Base-by-base conservation (phyloP, 2,888 invertebrate genomes). In the Hipparchia sbordonii region DNA sequence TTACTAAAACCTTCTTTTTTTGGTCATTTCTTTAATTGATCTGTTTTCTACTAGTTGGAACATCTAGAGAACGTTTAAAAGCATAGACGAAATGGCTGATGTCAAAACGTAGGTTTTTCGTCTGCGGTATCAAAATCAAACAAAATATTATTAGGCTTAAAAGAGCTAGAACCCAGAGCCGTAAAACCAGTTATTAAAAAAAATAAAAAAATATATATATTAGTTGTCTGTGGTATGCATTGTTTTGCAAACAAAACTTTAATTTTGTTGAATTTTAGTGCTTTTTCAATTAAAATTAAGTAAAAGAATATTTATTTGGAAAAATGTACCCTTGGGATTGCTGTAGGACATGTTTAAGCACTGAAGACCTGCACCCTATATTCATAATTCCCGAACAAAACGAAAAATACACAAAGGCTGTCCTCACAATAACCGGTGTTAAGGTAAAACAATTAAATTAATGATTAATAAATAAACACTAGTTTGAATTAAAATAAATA, bases 301-400 rank as follows among this genome's bases (percentile, higher is more conserved):
- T 9, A 57, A 23, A 45, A 9, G 8, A 7, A 6, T 46, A n/a
- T n/a, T 52, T 52, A 52, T 68, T 48, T 63, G 67, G 9, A 3
- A 67, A 67, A 72, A 76, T 76, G 74, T 52, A 77, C 46, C 51
- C 70, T 8, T 74, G 74, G 70, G 83, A 85, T n/a, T 89, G 89
- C 75, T 92, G 92, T 59, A 82, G 92, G 70, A 86, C 84, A 2
- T 92, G 92, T 77, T 76, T 91, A 1, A 80, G 81, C 7, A 76
- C 77, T 3, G 79, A 85, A 74, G 80, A 78, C 68, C 79, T 92
- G 56, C 83, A 84, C 69, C 87, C 86, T 0, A 88, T 92, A 80
- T 91, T 90, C 76, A 69, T 79, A 0, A 48, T 76, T 0, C 70
- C 80, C 0, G 87, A 88, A 72, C 82, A 87, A 56, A 80, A 82